A percentile compares a stretch with the other conserved stretches of the same genome.
phyloP scores from a whole-genome alignment of 2,888 invertebrate genomes.

The Troilus luridus region DNA sequence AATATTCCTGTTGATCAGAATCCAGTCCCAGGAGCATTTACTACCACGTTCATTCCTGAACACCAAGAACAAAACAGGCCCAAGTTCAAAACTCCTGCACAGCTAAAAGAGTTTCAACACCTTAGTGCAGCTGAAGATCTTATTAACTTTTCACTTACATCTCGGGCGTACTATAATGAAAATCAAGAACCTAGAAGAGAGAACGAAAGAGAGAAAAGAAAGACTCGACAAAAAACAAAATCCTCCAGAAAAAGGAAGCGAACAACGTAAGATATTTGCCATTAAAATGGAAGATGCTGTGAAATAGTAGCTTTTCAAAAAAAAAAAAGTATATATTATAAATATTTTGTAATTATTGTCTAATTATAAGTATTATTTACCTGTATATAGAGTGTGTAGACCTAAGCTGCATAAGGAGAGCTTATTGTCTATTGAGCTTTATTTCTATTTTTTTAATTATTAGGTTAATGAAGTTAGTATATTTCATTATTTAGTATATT shows the following conservation, averaged over 20 bases:
- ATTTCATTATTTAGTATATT: constrained; percentile 11
- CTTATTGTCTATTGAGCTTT: constrained; percentile 48
- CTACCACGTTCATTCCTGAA: constrained; percentile 50
- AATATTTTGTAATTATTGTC: constrained; percentile 51
- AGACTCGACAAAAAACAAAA: constrained; percentile 32
- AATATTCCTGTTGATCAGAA: constrained; percentile 25
- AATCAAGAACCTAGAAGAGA: constrained; percentile 35
- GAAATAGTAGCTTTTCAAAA: constrained; percentile 57
- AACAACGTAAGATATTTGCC: not conserved
- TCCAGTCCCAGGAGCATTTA: constrained; percentile 55
- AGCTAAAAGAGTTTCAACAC: constrained; percentile 58
- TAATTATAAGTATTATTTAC: constrained; percentile 37
- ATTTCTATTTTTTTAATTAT: constrained; percentile 48
- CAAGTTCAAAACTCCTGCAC: constrained; percentile 59
- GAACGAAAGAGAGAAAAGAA: not conserved
- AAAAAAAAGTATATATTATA: constrained; percentile 28
- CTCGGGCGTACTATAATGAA: constrained; percentile 24
- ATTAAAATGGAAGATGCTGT: constrained; percentile 53
- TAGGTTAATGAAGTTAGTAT: not conserved
- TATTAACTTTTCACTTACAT: constrained; percentile 52
- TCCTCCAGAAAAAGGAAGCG: constrained; percentile 37
- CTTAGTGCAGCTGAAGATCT: constrained; percentile 54
- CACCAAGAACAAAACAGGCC: constrained; percentile 12
- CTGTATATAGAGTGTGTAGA: constrained; percentile 43
- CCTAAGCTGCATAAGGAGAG: constrained; percentile 4